Evolutionary conservation across 1,140 invertebrate species (phyloP), one percentile per base, ranked within the genome.

Genomic region (Hylyphantes graminicola): DNA sequence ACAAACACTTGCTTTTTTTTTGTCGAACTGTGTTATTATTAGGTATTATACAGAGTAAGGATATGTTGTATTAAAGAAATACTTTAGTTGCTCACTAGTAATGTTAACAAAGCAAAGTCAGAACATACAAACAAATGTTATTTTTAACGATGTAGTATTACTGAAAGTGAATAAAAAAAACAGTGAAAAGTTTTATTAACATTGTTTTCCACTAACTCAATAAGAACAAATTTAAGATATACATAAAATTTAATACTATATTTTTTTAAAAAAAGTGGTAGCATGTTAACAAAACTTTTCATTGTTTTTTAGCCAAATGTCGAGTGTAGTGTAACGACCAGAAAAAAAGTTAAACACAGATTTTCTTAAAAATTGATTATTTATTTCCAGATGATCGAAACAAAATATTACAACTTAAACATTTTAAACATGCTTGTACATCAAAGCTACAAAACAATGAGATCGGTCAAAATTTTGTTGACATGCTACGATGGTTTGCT

Each of bases 231-330:
- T 70, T 15, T 11, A 53, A n/a, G 17, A 53, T 17, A 51, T n/a
- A 70, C 19, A 70, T 17, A 19, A 70, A 8, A 17, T 70, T 70
- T 3, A 54, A 12, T 70, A n/a, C 51, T 53, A 8, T 70, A 70
- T 17, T 21, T 21, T 67, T n/a, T n/a, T 17, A 11, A 53, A 65
- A 78, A 67, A 67, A 54, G 61, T 78, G 17, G 76, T 78, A 78
- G 76, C 76, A 78, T 78, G 76, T 78, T 78, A 78, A 78, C 76
- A 78, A 78, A 78, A 78, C 74, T 78, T 78, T 78, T 57, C 53
- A 78, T 64, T 65, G 61, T 78, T 51, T 67, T n/a, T 67, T 63
- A 54, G 61, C 76, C 35, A 64, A 77, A 11, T 17, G 53, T 75
- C 15, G 11, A 53, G 55, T 61, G 48, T 63, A 17, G 8, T 65